Evolutionary conservation across 2,888 invertebrate species (phyloP), one percentile per base, ranked within the genome.

Genomic region (Pterostichus niger): DNA sequence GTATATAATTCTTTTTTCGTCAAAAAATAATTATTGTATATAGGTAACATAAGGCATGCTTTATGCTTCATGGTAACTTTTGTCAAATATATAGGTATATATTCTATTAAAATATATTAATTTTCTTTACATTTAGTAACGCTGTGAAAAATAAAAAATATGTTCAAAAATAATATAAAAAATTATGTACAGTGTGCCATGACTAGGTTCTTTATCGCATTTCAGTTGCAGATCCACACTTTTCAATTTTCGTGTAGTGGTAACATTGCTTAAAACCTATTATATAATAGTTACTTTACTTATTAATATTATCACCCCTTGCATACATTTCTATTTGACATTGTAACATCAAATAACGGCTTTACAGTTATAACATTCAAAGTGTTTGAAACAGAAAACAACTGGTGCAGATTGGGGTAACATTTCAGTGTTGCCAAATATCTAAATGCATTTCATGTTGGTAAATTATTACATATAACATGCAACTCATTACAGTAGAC

Each of bases 201-300:
- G 83, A 83, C 83, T 83, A 83, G 83, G 73, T 44, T 77, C 83
- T 71, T 77, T 83, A 83, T 83, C 83, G 83, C 83, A 83, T 77
- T 76, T 77, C 77, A 64, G 83, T 83, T 83, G 68, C 83, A 77
- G 75, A 61, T 75, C 73, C 82, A 82, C 82, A 82, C 82, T 75
- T 82, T 81, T 82, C 87, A 85, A 84, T 84, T 82, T 85, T 85
- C 84, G 86, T 87, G 88, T 87, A 88, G 88, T 89, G 89, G 89
- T 89, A 89, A 89, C 89, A 88, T 88, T 85, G 82, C 82, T 82
- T 82, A 82, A 40, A 56, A 82, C 59, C 82, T 82, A 82, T 75
- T 82, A 52, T 44, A 54, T 79, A 71, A 71, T 54, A 77, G 56
- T 77, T 77, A 77, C 77, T 77, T 77, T 77, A 77, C 77, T 77